These are phyloP conservation scores for Gordius sp. DNA, from an alignment of 2,888 invertebrate species.

Conservation along the genomic window DNA sequence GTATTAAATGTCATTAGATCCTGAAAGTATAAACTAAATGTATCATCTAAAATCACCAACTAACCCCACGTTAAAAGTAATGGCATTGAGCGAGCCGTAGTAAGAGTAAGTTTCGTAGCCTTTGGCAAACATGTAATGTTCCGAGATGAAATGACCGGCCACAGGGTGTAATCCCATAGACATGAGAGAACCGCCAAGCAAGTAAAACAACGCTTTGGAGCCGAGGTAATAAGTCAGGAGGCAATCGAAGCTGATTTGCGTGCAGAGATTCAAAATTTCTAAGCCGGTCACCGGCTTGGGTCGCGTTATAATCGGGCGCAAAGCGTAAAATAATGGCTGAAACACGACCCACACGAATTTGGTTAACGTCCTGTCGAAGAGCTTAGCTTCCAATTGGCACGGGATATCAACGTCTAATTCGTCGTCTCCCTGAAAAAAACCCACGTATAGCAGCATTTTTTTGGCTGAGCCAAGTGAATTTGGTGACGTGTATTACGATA, in stretches of 20 bases:
- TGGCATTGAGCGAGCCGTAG: constrained; percentile 76
- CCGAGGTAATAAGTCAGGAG: constrained; percentile 48
- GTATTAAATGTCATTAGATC: no score
- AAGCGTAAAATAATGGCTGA: constrained; percentile 77
- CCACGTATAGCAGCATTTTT: no score
- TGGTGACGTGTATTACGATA: no score
- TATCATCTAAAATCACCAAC: no score
- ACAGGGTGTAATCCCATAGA: constrained; percentile 91
- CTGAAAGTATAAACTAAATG: no score
- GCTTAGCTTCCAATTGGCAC: constrained; percentile 58
- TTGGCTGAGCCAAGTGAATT: no score
- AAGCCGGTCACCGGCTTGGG: constrained; percentile 44
- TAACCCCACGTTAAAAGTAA: constrained; percentile 85
- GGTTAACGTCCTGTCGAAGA: constrained; percentile 65
- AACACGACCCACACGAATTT: constrained; percentile 70
- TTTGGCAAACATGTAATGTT: constrained; percentile 85
- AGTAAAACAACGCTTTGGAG: constrained; percentile 51
- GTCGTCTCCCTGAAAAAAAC: constrained; percentile 58
- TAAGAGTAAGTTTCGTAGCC: constrained; percentile 92
- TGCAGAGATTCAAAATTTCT: constrained; percentile 53
- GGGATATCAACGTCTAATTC: constrained; percentile 79
- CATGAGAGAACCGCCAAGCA: constrained; percentile 54
- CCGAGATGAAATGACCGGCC: constrained; percentile 91
- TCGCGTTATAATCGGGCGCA: constrained; percentile 44
- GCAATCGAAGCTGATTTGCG: constrained; percentile 59